Conservation (phyloP, 2,888 invertebrate genomes). For the Plutella xylostella region DNA sequence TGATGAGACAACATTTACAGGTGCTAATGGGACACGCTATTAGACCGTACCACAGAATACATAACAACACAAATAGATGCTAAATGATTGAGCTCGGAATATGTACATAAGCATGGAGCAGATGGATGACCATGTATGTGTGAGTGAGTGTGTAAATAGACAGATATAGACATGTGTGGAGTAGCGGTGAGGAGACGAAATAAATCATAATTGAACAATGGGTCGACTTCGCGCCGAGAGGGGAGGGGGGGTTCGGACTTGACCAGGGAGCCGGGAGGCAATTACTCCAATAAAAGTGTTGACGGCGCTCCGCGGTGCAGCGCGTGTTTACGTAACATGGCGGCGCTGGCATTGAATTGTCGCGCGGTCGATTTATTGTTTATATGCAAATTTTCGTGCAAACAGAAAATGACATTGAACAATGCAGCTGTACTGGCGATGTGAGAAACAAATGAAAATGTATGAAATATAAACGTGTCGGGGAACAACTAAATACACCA, state of each 20-base stretch:
- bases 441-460: conserved; percentile 26
- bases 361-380: conserved; percentile 27
- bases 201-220: conserved; percentile 51
- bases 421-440: conserved; percentile 28
- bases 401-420: conserved; percentile 30
- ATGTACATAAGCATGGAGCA: conserved; percentile 1
- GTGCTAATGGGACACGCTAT: no score
- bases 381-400: conserved; percentile 26
- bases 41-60: no score
- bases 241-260: conserved; percentile 32
- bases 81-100: background rate
- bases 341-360: conserved; percentile 30
- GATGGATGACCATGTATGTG: background rate
- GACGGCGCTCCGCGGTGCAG: no score
- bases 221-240: conserved; percentile 60
- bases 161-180: background rate
- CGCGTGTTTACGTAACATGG: conserved; percentile 25
- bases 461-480: conserved; percentile 23
- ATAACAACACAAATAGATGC: no score
- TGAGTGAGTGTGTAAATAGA: background rate
- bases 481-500: conserved; percentile 23
- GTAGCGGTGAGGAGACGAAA: background rate
- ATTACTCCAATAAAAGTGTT: no score
- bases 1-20: no score
- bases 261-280: background rate